These are phyloP conservation scores for Pelosia muscerda DNA, from an alignment of 2,888 invertebrate species.

Conservation along the genomic window DNA sequence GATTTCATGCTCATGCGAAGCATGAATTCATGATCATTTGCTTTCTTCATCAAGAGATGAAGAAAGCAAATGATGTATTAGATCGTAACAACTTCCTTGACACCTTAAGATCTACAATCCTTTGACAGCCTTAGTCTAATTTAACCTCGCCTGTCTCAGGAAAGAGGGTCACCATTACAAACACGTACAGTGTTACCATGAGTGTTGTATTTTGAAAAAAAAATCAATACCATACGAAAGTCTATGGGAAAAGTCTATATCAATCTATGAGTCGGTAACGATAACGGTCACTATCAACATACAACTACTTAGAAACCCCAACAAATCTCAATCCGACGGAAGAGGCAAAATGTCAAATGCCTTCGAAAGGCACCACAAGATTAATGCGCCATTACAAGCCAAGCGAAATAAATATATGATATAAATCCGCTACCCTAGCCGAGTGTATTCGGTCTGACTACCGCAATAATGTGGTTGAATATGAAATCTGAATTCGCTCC, in stretches of 20 bases:
- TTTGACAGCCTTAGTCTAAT: too few relatives aligned
- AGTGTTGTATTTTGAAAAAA: too few relatives aligned
- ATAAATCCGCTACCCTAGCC: slow-evolving; percentile 54
- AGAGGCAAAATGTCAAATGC: slow-evolving; percentile 63
- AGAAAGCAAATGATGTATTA: too few relatives aligned
- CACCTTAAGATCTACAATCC: too few relatives aligned
- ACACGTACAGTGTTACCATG: too few relatives aligned
- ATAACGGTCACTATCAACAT: slow-evolving; percentile 39
- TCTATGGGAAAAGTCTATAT: background rate
- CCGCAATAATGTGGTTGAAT: slow-evolving; percentile 50
- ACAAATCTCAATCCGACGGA: slow-evolving; percentile 49
- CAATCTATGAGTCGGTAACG: slow-evolving; percentile 20
- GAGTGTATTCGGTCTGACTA: slow-evolving; percentile 46
- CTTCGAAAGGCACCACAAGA: slow-evolving; percentile 61
- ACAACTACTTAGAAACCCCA: slow-evolving; percentile 42
- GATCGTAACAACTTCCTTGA: too few relatives aligned
- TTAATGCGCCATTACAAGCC: slow-evolving; percentile 68
- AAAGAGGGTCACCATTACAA: too few relatives aligned
- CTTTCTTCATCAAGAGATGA: too few relatives aligned
- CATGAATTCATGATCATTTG: too few relatives aligned
- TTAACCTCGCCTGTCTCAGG: too few relatives aligned
- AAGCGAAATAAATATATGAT: slow-evolving; percentile 64
- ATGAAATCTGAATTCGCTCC: slow-evolving; percentile 50
- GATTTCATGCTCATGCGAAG: too few relatives aligned
- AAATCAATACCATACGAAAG: background rate